Conservation (phyloP, 1,140 invertebrate species). For the Battus philenor region DNA sequence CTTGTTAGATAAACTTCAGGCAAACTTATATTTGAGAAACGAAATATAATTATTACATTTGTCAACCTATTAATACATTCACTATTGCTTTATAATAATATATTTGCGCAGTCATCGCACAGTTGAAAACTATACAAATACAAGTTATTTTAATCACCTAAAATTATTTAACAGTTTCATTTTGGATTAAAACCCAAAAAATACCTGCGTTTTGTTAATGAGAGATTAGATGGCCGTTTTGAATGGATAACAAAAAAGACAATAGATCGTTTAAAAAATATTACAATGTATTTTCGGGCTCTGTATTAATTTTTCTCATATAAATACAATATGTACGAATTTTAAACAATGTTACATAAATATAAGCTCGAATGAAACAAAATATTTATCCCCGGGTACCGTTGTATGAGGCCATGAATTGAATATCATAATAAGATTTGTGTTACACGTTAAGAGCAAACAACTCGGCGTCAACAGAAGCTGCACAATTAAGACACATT, state of each 20-base stretch:
- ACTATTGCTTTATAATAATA: too few species aligned
- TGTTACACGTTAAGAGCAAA: slow-evolving; percentile 24
- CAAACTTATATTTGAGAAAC: too few species aligned
- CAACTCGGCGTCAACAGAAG: slow-evolving; percentile 34
- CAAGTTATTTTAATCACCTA: too few species aligned
- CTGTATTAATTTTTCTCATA: too few species aligned
- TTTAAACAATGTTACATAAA: neutral
- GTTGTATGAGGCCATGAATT: slow-evolving; percentile 1
- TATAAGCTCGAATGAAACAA: neutral
- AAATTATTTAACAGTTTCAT: too few species aligned
- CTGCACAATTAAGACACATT: slow-evolving; percentile 61
- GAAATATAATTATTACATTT: too few species aligned
- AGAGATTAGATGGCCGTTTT: neutral
- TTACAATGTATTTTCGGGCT: too few species aligned
- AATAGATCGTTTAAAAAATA: slow-evolving; percentile 6
- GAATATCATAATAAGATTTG: slow-evolving; percentile 17
- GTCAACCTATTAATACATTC: too few species aligned
- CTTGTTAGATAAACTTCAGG: too few species aligned
- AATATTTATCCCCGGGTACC: slow-evolving; percentile 3
- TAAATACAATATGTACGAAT: too few species aligned
- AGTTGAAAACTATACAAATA: too few species aligned
- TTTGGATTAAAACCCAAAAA: neutral
- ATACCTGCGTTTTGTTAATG: slow-evolving; percentile 9
- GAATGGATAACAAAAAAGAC: slow-evolving; percentile 11
- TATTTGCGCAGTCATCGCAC: too few species aligned